These are phyloP conservation scores for Leptura quadrifasciata DNA, from an alignment of 2,888 invertebrate species.

Conservation along the genomic window DNA sequence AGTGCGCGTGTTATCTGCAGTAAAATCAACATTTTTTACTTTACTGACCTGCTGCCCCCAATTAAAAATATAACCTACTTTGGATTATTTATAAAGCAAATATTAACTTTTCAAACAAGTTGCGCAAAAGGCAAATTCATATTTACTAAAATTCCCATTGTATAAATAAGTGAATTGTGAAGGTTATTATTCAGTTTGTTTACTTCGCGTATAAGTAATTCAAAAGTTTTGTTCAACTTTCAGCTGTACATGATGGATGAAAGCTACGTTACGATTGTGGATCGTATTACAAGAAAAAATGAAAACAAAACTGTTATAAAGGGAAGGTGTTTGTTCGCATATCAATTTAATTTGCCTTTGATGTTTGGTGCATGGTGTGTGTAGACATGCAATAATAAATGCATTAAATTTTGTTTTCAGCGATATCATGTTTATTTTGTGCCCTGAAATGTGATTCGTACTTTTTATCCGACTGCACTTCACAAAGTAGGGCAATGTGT, in stretches of 20 bases:
- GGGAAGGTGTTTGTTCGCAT: conserved; percentile 24
- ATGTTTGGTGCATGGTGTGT: conserved; percentile 26
- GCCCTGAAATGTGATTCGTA: too few relatives aligned
- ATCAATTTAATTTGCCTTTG: conserved; percentile 32
- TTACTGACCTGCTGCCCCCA: background rate
- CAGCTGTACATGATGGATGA: conserved; percentile 36
- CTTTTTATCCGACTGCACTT: too few relatives aligned
- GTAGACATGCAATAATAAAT: conserved; percentile 19
- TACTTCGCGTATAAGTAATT: conserved; percentile 36
- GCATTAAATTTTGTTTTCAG: conserved; percentile 21
- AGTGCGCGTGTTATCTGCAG: background rate
- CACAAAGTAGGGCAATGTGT: too few relatives aligned
- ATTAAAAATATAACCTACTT: conserved; percentile 18
- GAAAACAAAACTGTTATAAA: conserved; percentile 28
- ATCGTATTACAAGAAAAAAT: conserved; percentile 35
- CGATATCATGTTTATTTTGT: background rate
- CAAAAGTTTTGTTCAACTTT: conserved; percentile 39
- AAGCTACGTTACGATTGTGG: background rate
- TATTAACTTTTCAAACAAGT: conserved; percentile 32
- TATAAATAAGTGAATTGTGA: conserved; percentile 29
- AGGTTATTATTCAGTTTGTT: conserved; percentile 35
- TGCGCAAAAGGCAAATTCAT: conserved; percentile 10
- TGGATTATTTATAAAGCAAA: conserved; percentile 9
- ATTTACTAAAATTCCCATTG: conserved; percentile 30
- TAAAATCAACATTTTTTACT: background rate